These are phyloP conservation scores for Harpalus rubripes DNA, from an alignment of 2,888 invertebrate genomes.

Conservation along the genomic window DNA sequence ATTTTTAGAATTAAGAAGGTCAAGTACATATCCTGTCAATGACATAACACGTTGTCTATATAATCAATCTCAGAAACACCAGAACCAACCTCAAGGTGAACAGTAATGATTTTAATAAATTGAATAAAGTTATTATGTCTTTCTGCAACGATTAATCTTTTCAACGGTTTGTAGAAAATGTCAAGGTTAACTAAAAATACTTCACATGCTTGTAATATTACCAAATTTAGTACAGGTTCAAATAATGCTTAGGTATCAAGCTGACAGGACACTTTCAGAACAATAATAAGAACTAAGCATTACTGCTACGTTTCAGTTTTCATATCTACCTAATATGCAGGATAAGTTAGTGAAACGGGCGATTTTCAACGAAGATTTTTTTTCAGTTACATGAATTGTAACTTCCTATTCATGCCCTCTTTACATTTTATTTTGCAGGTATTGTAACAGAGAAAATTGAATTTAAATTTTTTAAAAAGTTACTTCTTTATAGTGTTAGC, in stretches of 20 bases:
- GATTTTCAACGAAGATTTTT: too few species aligned
- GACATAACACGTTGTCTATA: conserved; percentile 29
- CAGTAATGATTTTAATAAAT: conserved; percentile 46
- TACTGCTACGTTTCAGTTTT: background rate
- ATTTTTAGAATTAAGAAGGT: conserved; percentile 33
- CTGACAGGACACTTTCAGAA: background rate
- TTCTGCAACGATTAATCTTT: conserved; percentile 43
- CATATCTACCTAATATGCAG: background rate
- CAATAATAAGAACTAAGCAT: background rate
- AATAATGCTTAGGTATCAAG: background rate
- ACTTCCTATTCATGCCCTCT: too few species aligned
- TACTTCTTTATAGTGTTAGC: too few species aligned
- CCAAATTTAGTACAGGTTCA: conserved; percentile 4
- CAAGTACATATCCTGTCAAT: background rate
- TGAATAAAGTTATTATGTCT: conserved; percentile 43
- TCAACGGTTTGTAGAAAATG: conserved; percentile 17
- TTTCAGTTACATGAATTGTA: too few species aligned
- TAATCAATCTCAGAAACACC: conserved; percentile 24
- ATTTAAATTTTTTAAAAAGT: too few species aligned
- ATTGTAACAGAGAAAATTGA: too few species aligned
- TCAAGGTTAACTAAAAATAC: conserved; percentile 49
- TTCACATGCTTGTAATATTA: conserved; percentile 18
- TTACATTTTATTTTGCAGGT: too few species aligned
- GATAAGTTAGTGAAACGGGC: too few species aligned
- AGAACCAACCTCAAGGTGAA: conserved; percentile 20